A percentile compares a stretch with the other conserved stretches of the same genome.
phyloP scores from a whole-genome alignment of 2,113 vertebrate species.

The Hippopotamus amphibius region DNA sequence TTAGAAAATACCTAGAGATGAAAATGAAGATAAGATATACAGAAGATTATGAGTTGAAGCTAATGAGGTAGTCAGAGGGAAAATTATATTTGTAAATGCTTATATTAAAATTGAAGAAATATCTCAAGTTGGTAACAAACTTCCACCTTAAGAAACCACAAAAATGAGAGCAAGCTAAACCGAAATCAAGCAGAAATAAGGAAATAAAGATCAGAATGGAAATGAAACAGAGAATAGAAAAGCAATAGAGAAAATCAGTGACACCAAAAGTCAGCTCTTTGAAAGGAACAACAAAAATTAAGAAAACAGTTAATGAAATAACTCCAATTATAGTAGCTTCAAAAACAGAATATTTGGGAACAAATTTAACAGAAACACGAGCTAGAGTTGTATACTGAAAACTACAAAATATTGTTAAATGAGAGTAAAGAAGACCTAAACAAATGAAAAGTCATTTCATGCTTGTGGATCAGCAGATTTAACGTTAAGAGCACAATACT shows the following conservation, averaged over 20 bases:
- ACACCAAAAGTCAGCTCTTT: background rate
- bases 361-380: background rate
- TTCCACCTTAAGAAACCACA: background rate
- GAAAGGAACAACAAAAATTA: background rate
- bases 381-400: background rate
- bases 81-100: conserved; percentile 7
- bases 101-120: background rate
- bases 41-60: background rate
- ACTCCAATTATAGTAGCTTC: background rate
- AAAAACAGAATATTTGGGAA: conserved; percentile 43
- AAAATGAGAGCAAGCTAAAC: background rate
- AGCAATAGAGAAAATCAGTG: background rate
- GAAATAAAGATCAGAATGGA: conserved; percentile 7
- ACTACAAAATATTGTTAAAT: conserved; percentile 24
- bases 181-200: conserved; percentile 28
- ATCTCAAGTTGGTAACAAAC: background rate
- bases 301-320: background rate
- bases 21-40: background rate
- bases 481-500: background rate
- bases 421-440: conserved; percentile 6
- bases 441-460: background rate
- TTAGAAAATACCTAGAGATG: conserved; percentile 4
- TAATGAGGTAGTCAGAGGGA: background rate
- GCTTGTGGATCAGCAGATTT: background rate
- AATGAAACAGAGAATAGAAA: conserved; percentile 15